Evolutionary conservation across 2,113 vertebrate species (phyloP).

Genomic region (Pomatorhinus ruficollis): DNA sequence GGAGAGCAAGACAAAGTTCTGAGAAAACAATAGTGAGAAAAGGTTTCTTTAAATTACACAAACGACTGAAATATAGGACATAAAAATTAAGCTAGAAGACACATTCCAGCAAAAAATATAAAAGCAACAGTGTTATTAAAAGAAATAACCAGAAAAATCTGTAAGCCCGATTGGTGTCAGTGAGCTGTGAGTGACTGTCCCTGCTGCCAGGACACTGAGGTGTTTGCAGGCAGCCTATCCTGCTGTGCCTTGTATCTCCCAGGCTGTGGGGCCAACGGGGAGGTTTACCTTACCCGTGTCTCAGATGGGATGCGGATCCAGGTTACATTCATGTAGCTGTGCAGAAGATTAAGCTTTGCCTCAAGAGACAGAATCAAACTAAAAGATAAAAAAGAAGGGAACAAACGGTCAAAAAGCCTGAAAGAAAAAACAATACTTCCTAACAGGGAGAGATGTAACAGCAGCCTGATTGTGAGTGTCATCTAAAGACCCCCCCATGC

Average conservation of each 20-base stretch:
- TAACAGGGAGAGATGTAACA: background rate
- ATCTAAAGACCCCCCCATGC: background rate
- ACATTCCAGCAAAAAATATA: background rate
- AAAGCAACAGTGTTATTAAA: background rate
- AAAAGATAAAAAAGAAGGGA: constrained; percentile 35
- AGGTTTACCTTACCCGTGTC: constrained; percentile 91
- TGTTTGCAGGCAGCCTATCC: background rate
- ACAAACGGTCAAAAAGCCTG: background rate
- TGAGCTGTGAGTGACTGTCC: background rate
- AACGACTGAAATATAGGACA: background rate
- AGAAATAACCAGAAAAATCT: background rate
- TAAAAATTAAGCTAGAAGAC: background rate
- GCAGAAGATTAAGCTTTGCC: constrained; percentile 96
- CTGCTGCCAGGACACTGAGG: background rate
- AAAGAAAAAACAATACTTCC: background rate
- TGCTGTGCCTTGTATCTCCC: background rate
- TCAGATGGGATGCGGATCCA: constrained; percentile 98
- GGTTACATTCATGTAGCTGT: constrained; percentile 99
- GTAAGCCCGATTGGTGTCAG: background rate
- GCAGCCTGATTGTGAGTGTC: background rate
- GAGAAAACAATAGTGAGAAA: background rate
- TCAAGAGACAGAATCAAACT: constrained; percentile 98
- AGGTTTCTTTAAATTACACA: background rate
- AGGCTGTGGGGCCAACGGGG: background rate
- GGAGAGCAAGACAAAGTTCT: background rate